phyloP scores from a whole-genome alignment of 2,797 vertebrate genomes.

The Melanotaenia nigrans region DNA sequence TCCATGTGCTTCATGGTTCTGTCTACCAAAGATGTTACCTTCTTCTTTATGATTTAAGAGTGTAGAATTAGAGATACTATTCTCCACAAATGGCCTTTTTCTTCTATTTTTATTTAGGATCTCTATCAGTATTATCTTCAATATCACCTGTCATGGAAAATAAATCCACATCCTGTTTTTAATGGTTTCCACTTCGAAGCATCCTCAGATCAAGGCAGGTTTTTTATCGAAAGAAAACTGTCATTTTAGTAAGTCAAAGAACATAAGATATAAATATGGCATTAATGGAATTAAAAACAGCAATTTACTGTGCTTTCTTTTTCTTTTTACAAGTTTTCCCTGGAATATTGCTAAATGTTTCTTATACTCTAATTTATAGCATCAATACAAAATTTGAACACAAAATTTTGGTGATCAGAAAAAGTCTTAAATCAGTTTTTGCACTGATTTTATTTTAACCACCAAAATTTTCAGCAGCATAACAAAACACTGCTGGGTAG shows the following conservation, averaged over 20 bases:
- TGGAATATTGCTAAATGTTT: too few relatives aligned
- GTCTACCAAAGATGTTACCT: background rate
- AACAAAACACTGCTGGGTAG: too few relatives aligned
- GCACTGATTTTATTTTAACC: too few relatives aligned
- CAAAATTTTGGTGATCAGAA: too few relatives aligned
- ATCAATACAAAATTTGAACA: too few relatives aligned
- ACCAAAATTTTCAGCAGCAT: too few relatives aligned
- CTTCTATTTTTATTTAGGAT: background rate
- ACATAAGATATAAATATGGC: background rate
- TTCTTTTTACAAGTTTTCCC: background rate
- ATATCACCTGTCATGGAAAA: background rate
- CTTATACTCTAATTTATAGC: too few relatives aligned
- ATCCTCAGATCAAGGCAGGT: too few relatives aligned
- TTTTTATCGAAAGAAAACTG: background rate
- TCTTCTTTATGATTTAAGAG: background rate
- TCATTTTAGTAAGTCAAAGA: background rate
- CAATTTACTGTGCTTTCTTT: background rate
- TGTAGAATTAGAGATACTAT: background rate
- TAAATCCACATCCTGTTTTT: too few relatives aligned
- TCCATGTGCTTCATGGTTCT: conserved; percentile 21
- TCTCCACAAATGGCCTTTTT: background rate
- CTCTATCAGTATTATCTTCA: too few relatives aligned
- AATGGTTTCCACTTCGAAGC: too few relatives aligned
- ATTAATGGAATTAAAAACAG: background rate
- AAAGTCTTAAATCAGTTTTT: too few relatives aligned